phyloP scores from a whole-genome alignment of 2,888 invertebrate genomes.

The Ichneumon xanthorius region DNA sequence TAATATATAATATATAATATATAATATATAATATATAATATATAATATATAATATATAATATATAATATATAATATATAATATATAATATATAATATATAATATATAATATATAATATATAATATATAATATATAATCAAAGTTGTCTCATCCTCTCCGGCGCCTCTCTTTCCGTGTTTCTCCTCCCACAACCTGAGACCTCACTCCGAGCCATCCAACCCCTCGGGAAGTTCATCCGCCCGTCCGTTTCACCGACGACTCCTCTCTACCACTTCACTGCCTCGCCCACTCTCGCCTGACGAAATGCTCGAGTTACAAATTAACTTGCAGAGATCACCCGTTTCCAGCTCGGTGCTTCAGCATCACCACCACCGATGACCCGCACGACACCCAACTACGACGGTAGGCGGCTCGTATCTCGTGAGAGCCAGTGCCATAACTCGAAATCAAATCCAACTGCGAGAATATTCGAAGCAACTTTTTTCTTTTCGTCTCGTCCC shows the following conservation, averaged over 20 bases:
- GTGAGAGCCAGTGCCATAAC: constrained; percentile 12
- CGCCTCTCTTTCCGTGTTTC: background rate
- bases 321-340: constrained; percentile 83
- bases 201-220: constrained; percentile 5
- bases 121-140: background rate
- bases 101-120: too few relatives aligned
- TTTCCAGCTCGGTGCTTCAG: constrained; percentile 74
- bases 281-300: constrained; percentile 59
- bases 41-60: too few relatives aligned
- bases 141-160: constrained; percentile 7
- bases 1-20: too few relatives aligned
- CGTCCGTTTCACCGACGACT: constrained; percentile 11
- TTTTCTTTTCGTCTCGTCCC: background rate
- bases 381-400: constrained; percentile 47
- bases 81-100: too few relatives aligned
- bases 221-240: constrained; percentile 11
- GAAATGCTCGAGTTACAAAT: constrained; percentile 83
- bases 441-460: constrained; percentile 40
- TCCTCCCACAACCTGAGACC: background rate
- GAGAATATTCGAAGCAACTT: constrained; percentile 23
- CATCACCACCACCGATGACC: constrained; percentile 46
- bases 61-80: too few relatives aligned
- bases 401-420: background rate
- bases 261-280: constrained; percentile 42
- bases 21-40: too few relatives aligned